Conservation (phyloP, 2,888 invertebrate species). For the Sclerodermus sp. region DNA sequence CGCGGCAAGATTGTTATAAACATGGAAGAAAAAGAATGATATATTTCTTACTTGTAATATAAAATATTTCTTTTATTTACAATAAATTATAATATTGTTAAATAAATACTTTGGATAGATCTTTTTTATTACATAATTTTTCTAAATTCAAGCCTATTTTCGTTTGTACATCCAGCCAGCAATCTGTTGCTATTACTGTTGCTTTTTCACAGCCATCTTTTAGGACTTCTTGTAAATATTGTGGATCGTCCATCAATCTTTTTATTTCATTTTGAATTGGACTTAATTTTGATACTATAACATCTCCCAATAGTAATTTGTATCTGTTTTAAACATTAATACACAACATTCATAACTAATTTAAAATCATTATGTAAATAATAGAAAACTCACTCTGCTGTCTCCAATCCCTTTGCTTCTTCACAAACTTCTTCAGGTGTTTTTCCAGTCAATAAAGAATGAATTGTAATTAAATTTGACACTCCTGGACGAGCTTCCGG, state of each 20-base stretch:
- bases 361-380: no score
- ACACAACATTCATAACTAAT: no score
- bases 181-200: slow-evolving; percentile 63
- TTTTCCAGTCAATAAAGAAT: slow-evolving; percentile 73
- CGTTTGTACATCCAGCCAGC: slow-evolving; percentile 66
- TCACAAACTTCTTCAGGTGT: slow-evolving; percentile 70
- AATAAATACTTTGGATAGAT: slow-evolving; percentile 2
- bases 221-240: slow-evolving; percentile 67
- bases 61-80: slow-evolving; percentile 8
- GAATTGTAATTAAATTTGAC: slow-evolving; percentile 83
- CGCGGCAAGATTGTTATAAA: slow-evolving; percentile 78
- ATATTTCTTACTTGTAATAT: not conserved
- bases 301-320: slow-evolving; percentile 73
- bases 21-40: slow-evolving; percentile 38
- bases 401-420: slow-evolving; percentile 69
- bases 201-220: slow-evolving; percentile 69
- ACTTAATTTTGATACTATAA: slow-evolving; percentile 68
- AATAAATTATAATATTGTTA: slow-evolving; percentile 5
- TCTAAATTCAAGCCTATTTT: slow-evolving; percentile 61
- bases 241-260: slow-evolving; percentile 64
- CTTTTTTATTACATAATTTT: slow-evolving; percentile 3
- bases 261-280: slow-evolving; percentile 70
- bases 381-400: slow-evolving; percentile 70
- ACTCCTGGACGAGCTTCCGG: slow-evolving; percentile 81
- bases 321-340: slow-evolving; percentile 60